Percentiles rank a stretch among this genome's conserved stretches.
Conservation (phyloP, 92 coral and sea anemone species). For the Zoanthus sansibaricus region DNA sequence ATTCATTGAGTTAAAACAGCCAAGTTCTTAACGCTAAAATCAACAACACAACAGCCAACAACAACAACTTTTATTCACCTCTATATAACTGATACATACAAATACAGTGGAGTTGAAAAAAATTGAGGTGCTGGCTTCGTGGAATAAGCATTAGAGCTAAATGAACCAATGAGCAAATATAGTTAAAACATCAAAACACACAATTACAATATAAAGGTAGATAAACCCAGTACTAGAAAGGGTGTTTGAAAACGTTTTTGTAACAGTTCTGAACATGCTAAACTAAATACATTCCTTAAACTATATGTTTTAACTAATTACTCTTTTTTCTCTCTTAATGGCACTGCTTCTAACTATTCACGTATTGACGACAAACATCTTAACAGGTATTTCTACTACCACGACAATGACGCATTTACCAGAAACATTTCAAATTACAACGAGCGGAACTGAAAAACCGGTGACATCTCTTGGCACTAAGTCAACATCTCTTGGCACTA, state of each 20-base stretch:
- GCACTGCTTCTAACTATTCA: not conserved
- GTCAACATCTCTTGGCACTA: slow-evolving; percentile 9
- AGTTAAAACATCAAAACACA: too few relatives aligned
- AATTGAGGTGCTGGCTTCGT: too few relatives aligned
- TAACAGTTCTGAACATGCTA: not conserved
- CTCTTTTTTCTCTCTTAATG: not conserved
- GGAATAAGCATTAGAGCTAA: too few relatives aligned
- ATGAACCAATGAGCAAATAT: too few relatives aligned
- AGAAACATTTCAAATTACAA: not conserved
- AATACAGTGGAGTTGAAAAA: too few relatives aligned
- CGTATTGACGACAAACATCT: not conserved
- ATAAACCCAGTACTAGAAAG: not conserved
- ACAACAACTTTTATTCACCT: too few relatives aligned
- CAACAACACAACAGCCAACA: not conserved
- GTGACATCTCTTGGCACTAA: not conserved
- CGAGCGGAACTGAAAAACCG: not conserved
- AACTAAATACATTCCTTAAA: not conserved
- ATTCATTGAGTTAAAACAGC: not conserved
- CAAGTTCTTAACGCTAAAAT: not conserved
- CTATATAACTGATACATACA: too few relatives aligned
- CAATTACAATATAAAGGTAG: not conserved
- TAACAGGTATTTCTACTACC: not conserved
- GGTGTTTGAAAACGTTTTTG: too few relatives aligned
- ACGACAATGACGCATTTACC: not conserved
- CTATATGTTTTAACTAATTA: not conserved